Evolutionary conservation across 2,888 invertebrate species (phyloP).

Genomic region (Amphipyra berbera): DNA sequence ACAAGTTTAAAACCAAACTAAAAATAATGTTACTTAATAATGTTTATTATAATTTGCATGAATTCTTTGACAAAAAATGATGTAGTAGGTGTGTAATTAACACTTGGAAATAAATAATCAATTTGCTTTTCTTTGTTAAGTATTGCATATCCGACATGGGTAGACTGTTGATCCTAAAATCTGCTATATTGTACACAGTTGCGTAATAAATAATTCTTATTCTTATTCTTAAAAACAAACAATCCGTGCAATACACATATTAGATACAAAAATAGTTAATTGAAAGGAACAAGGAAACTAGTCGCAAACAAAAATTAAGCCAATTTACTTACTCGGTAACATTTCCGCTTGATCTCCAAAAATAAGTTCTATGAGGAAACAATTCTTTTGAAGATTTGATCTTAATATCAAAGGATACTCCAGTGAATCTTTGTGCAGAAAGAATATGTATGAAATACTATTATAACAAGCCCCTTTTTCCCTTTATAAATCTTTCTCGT

Average conservation of each 20-base stretch:
- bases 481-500: slow-evolving; percentile 22
- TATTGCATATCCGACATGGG: too few relatives aligned
- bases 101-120: too few relatives aligned
- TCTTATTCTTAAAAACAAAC: too few relatives aligned
- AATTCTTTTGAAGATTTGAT: slow-evolving; percentile 35
- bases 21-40: too few relatives aligned
- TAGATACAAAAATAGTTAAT: not conserved
- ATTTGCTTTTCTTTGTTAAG: too few relatives aligned
- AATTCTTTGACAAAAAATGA: too few relatives aligned
- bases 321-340: slow-evolving; percentile 18
- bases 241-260: not conserved
- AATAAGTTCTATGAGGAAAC: slow-evolving; percentile 19
- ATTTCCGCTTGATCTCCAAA: slow-evolving; percentile 7
- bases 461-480: slow-evolving; percentile 21
- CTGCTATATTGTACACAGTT: too few relatives aligned
- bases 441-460: slow-evolving; percentile 20
- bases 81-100: too few relatives aligned
- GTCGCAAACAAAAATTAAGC: slow-evolving; percentile 12
- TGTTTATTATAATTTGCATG: too few relatives aligned
- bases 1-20: too few relatives aligned
- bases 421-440: slow-evolving; percentile 6
- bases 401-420: slow-evolving; percentile 34
- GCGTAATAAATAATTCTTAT: too few relatives aligned
- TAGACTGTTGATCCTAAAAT: too few relatives aligned
- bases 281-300: slow-evolving; percentile 13